These are phyloP conservation scores for Boleophthalmus pectinirostris DNA, from an alignment of 2,113 vertebrate genomes.

Conservation along the genomic window DNA sequence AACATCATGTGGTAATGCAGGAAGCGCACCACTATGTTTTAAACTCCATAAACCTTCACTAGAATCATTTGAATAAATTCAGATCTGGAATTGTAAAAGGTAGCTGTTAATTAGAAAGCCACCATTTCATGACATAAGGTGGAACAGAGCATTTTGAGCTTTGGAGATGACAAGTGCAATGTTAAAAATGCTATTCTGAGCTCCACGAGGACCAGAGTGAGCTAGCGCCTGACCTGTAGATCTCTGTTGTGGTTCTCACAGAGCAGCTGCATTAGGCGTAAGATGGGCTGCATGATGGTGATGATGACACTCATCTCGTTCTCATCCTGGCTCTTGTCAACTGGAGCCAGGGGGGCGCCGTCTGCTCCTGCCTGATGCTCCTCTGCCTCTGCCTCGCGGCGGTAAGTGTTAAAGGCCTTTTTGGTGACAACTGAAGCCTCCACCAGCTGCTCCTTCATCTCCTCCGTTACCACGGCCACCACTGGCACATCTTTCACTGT, in stretches of 20 bases:
- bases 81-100: too few species aligned
- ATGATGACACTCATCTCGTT: constrained; percentile 96
- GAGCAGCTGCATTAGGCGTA: constrained; percentile 94
- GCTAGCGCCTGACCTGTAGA: constrained; percentile 83
- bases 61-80: too few species aligned
- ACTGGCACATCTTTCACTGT: constrained; percentile 82
- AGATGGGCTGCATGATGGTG: constrained; percentile 97
- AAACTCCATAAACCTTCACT: too few species aligned
- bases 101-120: too few species aligned
- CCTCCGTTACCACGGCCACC: constrained; percentile 85
- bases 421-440: constrained; percentile 90
- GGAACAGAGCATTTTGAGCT: too few species aligned
- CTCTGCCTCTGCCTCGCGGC: constrained; percentile 88
- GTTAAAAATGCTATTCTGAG: background rate
- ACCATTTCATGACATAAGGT: too few species aligned
- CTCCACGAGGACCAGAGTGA: background rate
- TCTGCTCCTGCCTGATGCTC: constrained; percentile 85
- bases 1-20: too few species aligned
- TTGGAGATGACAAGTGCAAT: background rate
- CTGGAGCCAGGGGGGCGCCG: constrained; percentile 68
- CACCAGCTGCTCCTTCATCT: constrained; percentile 91
- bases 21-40: too few species aligned
- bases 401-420: constrained; percentile 88
- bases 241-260: constrained; percentile 97
- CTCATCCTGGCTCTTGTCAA: constrained; percentile 90